These are phyloP conservation scores for Nycteola revayana DNA, from an alignment of 2,888 invertebrate species.

Conservation along the genomic window DNA sequence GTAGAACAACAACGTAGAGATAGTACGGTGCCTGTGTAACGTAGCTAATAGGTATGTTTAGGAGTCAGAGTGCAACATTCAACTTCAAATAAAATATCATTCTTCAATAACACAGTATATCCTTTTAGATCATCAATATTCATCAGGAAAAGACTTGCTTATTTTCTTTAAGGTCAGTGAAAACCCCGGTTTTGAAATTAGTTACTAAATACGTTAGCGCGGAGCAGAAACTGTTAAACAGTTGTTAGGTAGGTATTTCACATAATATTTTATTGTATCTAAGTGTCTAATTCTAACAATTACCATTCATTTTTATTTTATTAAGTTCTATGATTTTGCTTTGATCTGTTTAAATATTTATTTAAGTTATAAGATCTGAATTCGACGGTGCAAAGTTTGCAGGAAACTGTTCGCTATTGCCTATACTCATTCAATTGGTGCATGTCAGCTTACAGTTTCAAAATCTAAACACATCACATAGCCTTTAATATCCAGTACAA, in stretches of 20 bases:
- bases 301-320: constrained; percentile 65
- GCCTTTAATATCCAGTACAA: constrained; percentile 62
- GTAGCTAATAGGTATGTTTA: constrained; percentile 40
- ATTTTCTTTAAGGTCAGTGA: constrained; percentile 58
- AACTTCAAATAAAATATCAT: constrained; percentile 8
- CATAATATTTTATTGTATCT: constrained; percentile 64
- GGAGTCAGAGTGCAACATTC: constrained; percentile 25
- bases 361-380: constrained; percentile 67
- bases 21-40: constrained; percentile 60
- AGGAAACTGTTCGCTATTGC: constrained; percentile 24
- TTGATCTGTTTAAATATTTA: constrained; percentile 73
- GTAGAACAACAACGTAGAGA: constrained; percentile 75
- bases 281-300: constrained; percentile 71
- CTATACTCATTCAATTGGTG: background rate
- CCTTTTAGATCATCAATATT: background rate
- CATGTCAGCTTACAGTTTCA: constrained; percentile 33
- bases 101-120: constrained; percentile 4
- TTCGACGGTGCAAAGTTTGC: constrained; percentile 52
- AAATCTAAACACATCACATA: constrained; percentile 53
- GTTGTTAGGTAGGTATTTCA: constrained; percentile 72
- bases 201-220: constrained; percentile 39
- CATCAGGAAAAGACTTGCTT: constrained; percentile 22
- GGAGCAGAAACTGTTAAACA: constrained; percentile 64
- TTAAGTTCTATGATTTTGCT: constrained; percentile 79
- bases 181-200: constrained; percentile 51